These are phyloP conservation scores for Chelonus formosanus DNA, from an alignment of 2,888 invertebrate genomes.

Conservation along the genomic window DNA sequence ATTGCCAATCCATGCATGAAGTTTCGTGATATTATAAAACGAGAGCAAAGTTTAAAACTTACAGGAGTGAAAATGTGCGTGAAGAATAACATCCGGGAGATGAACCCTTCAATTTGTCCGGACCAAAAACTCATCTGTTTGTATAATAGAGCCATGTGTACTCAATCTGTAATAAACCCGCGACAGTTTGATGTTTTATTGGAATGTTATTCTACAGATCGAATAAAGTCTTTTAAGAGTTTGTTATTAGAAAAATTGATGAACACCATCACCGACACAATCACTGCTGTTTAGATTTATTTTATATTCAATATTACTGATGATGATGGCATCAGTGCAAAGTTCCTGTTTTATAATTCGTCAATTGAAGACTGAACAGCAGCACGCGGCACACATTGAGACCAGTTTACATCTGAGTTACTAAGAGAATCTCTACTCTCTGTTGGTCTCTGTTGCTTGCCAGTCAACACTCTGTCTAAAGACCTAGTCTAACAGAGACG, in stretches of 20 bases:
- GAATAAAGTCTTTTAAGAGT: too few species aligned
- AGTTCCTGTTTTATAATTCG: background rate
- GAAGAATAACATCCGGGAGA: slow-evolving; percentile 26
- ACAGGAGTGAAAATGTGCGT: slow-evolving; percentile 7
- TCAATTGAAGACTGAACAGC: slow-evolving; percentile 1
- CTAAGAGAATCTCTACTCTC: slow-evolving; percentile 4
- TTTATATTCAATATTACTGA: too few species aligned
- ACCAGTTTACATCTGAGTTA: slow-evolving; percentile 8
- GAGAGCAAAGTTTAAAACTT: background rate
- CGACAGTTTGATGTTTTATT: background rate
- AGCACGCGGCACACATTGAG: slow-evolving; percentile 5
- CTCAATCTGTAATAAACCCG: slow-evolving; percentile 7
- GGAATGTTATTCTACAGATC: too few species aligned
- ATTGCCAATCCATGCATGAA: background rate
- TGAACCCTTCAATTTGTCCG: slow-evolving; percentile 9
- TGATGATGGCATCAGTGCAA: background rate
- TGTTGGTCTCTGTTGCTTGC: background rate
- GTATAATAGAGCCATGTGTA: slow-evolving; percentile 30
- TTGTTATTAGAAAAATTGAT: background rate
- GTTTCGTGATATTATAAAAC: background rate
- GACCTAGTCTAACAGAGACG: slow-evolving; percentile 11
- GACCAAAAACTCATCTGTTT: slow-evolving; percentile 19
- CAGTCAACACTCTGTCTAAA: slow-evolving; percentile 4
- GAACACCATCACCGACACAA: slow-evolving; percentile 6
- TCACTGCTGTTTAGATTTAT: background rate